Percentiles rank a stretch among this genome's conserved stretches.
These are phyloP conservation scores for Xylocopa sonorina DNA, from an alignment of 1,140 invertebrate species.

Conservation along the genomic window DNA sequence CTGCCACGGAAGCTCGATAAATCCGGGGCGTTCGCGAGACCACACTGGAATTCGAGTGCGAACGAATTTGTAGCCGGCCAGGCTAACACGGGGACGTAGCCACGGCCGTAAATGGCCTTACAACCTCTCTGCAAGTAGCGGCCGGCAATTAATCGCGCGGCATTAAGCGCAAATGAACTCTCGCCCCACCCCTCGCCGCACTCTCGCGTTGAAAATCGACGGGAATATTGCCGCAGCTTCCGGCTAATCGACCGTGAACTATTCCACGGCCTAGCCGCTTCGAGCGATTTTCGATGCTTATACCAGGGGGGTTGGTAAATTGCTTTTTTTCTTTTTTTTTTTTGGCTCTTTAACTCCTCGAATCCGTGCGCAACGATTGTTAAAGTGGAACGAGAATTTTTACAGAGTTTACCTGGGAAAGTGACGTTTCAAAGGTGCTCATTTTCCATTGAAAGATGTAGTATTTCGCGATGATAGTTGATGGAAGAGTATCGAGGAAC, in stretches of 20 bases:
- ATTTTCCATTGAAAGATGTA: no score
- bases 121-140: conserved; percentile 59
- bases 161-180: conserved; percentile 73
- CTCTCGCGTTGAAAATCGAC: conserved; percentile 41
- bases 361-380: no score
- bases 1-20: conserved; percentile 64
- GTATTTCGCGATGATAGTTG: no score
- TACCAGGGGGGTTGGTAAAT: neutral
- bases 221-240: conserved; percentile 31
- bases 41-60: conserved; percentile 77
- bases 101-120: conserved; percentile 78
- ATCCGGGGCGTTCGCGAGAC: conserved; percentile 63
- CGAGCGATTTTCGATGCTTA: neutral
- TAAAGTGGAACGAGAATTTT: no score
- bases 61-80: conserved; percentile 79
- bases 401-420: no score
- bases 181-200: conserved; percentile 4
- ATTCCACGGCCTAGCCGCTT: neutral
- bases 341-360: no score
- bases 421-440: no score
- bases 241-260: conserved; percentile 38
- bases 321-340: neutral
- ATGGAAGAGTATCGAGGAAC: no score
- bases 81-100: conserved; percentile 75
- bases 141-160: conserved; percentile 73